Conservation (phyloP, 2,797 vertebrate species). For the Erethizon dorsatum region DNA sequence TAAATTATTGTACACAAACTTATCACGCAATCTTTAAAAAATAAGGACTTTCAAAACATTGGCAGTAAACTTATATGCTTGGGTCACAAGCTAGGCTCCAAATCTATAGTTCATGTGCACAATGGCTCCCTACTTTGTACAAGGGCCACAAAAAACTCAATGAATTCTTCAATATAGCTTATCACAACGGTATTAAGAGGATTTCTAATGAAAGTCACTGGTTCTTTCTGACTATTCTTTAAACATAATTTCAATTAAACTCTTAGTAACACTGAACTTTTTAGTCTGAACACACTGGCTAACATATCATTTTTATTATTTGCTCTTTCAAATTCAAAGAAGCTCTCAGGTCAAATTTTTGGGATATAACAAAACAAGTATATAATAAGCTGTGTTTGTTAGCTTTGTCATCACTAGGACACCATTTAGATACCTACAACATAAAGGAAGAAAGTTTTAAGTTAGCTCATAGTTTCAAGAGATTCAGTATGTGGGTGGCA, state of each 20-base stretch:
- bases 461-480: background rate
- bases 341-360: constrained; percentile 33
- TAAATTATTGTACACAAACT: constrained; percentile 71
- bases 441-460: background rate
- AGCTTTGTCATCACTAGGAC: background rate
- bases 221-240: constrained; percentile 26
- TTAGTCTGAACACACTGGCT: background rate
- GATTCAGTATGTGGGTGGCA: background rate
- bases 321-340: constrained; percentile 38
- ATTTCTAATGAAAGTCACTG: constrained; percentile 10
- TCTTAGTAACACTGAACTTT: constrained; percentile 25
- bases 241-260: constrained; percentile 44
- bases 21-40: constrained; percentile 72
- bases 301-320: constrained; percentile 8
- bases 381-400: background rate
- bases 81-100: background rate
- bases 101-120: background rate
- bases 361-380: background rate
- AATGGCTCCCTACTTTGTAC: background rate
- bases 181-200: background rate
- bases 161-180: constrained; percentile 6
- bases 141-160: constrained; percentile 12
- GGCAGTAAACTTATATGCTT: constrained; percentile 29
- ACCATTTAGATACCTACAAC: background rate
- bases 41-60: constrained; percentile 68